phyloP scores from a whole-genome alignment of 1,140 invertebrate genomes.

The Bombus haemorrhoidalis region DNA sequence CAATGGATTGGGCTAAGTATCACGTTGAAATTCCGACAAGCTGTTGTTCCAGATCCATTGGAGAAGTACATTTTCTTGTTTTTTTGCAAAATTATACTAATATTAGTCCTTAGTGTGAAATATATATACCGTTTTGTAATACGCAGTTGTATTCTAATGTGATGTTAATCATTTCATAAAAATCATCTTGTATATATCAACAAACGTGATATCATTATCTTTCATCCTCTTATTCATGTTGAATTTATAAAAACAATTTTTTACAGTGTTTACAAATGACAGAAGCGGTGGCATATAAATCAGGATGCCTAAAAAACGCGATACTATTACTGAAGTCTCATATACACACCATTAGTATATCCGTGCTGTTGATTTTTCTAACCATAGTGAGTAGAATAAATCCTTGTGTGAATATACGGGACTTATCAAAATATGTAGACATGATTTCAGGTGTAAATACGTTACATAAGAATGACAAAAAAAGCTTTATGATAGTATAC shows the following conservation, averaged over 20 bases:
- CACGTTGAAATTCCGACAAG: constrained; percentile 66
- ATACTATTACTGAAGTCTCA: constrained; percentile 66
- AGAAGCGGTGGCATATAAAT: constrained; percentile 60
- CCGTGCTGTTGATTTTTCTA: constrained; percentile 59
- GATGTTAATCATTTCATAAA: background rate
- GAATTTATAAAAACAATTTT: background rate
- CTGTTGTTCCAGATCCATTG: constrained; percentile 64
- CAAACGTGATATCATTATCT: background rate
- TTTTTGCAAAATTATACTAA: background rate
- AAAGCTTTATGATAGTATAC: background rate
- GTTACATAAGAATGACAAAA: background rate
- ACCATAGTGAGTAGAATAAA: constrained; percentile 54
- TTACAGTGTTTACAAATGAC: constrained; percentile 69
- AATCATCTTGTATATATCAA: background rate
- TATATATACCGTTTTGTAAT: background rate
- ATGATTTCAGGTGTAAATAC: background rate
- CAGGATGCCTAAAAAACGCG: constrained; percentile 66
- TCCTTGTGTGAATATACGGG: background rate
- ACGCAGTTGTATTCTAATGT: background rate
- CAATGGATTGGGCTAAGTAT: constrained; percentile 65
- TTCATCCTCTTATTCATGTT: background rate
- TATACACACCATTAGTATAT: constrained; percentile 61
- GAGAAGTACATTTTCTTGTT: constrained; percentile 38
- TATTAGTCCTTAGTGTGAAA: background rate
- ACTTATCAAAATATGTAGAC: background rate